Conservation (phyloP, 2,113 vertebrate species). For the Athene cunicularia region DNA sequence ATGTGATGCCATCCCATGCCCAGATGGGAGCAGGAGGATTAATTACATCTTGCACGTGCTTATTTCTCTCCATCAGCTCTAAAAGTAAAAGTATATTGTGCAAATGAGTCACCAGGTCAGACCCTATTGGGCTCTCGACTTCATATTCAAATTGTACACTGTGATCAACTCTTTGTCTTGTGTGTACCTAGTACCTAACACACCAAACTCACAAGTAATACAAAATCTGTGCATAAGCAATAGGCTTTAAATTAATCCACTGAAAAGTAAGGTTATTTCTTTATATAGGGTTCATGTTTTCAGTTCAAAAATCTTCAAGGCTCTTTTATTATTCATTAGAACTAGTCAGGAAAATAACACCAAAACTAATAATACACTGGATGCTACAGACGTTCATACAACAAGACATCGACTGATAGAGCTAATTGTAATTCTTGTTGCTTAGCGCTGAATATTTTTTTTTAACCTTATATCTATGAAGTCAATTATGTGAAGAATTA, state of each 20-base stretch:
- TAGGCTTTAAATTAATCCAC: background rate
- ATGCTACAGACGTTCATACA: background rate
- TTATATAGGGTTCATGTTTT: background rate
- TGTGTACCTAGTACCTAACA: background rate
- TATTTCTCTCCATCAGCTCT: background rate
- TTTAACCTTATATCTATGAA: background rate
- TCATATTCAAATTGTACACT: background rate
- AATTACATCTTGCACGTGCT: background rate
- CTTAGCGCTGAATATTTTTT: background rate
- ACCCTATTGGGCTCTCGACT: background rate
- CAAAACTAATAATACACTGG: background rate
- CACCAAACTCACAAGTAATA: background rate
- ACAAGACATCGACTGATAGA: background rate
- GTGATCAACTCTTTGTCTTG: background rate
- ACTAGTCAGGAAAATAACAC: background rate
- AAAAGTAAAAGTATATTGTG: background rate
- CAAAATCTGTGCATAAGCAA: background rate
- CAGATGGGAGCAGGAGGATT: background rate
- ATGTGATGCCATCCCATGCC: background rate
- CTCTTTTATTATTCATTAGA: background rate
- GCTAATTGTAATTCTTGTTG: background rate
- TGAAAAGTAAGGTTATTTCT: background rate
- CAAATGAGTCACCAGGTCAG: background rate
- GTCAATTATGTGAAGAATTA: conserved; percentile 8
- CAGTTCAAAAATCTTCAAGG: background rate